A percentile compares a stretch with the other conserved stretches of the same genome.
Evolutionary conservation across 2,888 invertebrate species (phyloP).

Genomic region (Alcis repandata): DNA sequence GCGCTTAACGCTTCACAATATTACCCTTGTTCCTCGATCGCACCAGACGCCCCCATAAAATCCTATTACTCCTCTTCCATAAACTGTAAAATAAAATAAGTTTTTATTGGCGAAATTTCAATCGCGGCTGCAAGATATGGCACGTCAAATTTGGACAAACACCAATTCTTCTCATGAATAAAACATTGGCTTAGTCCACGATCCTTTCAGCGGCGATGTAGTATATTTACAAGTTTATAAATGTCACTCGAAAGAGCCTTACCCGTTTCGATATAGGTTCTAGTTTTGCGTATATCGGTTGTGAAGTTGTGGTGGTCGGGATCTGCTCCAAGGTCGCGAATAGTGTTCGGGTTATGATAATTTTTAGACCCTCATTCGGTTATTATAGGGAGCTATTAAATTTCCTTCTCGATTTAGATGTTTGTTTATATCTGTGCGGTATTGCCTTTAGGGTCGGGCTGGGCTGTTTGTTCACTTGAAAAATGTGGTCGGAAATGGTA

Average conservation of each 20-base stretch:
- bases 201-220: conserved; percentile 64
- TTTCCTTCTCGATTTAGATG: conserved; percentile 61
- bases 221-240: conserved; percentile 33
- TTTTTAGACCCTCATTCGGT: conserved; percentile 67
- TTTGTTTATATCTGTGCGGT: conserved; percentile 54
- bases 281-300: conserved; percentile 1
- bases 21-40: conserved; percentile 25
- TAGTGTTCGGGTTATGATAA: conserved; percentile 69
- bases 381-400: conserved; percentile 68
- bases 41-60: conserved; percentile 40
- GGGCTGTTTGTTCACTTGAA: conserved; percentile 19
- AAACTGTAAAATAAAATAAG: conserved; percentile 52
- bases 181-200: conserved; percentile 64
- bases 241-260: background rate
- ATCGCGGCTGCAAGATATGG: conserved; percentile 65
- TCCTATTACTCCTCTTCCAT: conserved; percentile 42
- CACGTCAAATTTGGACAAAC: conserved; percentile 81
- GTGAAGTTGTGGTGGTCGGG: conserved; percentile 30
- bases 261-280: background rate
- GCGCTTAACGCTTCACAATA: conserved; percentile 27
- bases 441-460: conserved; percentile 41
- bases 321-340: conserved; percentile 60
- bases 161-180: conserved; percentile 76
- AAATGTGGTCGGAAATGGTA: conserved; percentile 16
- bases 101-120: conserved; percentile 65